Evolutionary conservation across 1,140 invertebrate genomes (phyloP).

Genomic region (Achroia grisella): DNA sequence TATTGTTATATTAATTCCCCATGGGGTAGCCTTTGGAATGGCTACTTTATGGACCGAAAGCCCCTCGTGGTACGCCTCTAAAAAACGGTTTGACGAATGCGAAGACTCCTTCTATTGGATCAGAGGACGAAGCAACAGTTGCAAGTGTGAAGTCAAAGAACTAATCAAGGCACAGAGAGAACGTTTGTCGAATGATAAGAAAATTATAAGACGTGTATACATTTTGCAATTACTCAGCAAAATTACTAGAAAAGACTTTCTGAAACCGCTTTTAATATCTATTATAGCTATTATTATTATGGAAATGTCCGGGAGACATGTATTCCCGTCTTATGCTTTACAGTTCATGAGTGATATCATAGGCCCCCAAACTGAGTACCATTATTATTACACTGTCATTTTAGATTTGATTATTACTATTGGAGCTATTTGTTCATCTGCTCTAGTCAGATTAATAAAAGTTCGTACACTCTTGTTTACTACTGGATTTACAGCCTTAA

Average conservation of each 20-base stretch:
- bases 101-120: slow-evolving; percentile 42
- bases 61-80: slow-evolving; percentile 42
- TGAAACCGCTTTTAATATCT: slow-evolving; percentile 40
- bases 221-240: slow-evolving; percentile 29
- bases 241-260: slow-evolving; percentile 42
- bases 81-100: slow-evolving; percentile 30
- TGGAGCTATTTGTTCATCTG: slow-evolving; percentile 40
- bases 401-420: slow-evolving; percentile 47
- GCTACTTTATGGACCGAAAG: slow-evolving; percentile 51
- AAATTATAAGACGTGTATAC: not conserved
- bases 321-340: slow-evolving; percentile 48
- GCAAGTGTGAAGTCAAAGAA: slow-evolving; percentile 31
- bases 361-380: slow-evolving; percentile 24
- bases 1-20: slow-evolving; percentile 23
- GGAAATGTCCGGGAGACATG: slow-evolving; percentile 45
- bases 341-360: slow-evolving; percentile 43
- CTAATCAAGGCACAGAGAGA: slow-evolving; percentile 40
- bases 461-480: slow-evolving; percentile 37
- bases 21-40: slow-evolving; percentile 23
- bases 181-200: not conserved
- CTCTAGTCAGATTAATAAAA: slow-evolving; percentile 40
- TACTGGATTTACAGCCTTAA: slow-evolving; percentile 30
- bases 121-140: slow-evolving; percentile 29
- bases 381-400: slow-evolving; percentile 40
- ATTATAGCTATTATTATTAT: slow-evolving; percentile 27